Base-by-base conservation (phyloP, 2,888 invertebrate genomes). In the Temnothorax rugatulus region DNA sequence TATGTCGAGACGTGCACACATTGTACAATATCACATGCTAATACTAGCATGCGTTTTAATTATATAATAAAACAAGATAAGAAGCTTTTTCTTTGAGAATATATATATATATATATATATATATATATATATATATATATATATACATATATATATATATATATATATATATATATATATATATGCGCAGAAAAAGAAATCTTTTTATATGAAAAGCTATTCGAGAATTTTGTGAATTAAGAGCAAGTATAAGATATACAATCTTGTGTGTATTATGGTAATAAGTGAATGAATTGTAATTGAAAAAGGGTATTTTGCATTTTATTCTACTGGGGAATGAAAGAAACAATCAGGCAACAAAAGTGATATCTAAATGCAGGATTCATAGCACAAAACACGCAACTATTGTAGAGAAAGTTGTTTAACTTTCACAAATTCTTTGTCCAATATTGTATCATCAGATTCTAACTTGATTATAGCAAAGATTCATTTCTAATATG, bases 21-120 rank as follows among this genome's bases (percentile, higher is more conserved):
- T 91, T 93, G 93, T 93, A 93, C 89, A 93, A 93, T 93, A 92
- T 85, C 89, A 91, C 86, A 85, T 90, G 91, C 90, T 89, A 93
- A 91, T 87, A 83, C 83, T 86, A 86, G 54, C 76, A 89, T 88
- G 82, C 86, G 79, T 88, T 87, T 76, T 82, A 88, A 83, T 85
- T 81, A 87, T 87, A 66, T 82, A 76, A 71, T 69, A 59, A 68
- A 68, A 75, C 84, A 84, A 79, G 84, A 84, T 87, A 29, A 29
- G 88, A 90, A 86, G 77, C 87, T 91, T 89, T 90, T 90, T 90
- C 86, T 91, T 83, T 81, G 88, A 89, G 82, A 90, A 15, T 0
- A 34, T 34, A 34, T 34, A 34, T 90, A 84, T 81, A 63, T 85
- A 86, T 61, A 84, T n/a, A 81, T 63, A 69, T 15, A 74, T 25